Percentiles rank a stretch among this genome's conserved stretches.
Conservation (phyloP, 2,113 vertebrate genomes). For the Aix galericulata region DNA sequence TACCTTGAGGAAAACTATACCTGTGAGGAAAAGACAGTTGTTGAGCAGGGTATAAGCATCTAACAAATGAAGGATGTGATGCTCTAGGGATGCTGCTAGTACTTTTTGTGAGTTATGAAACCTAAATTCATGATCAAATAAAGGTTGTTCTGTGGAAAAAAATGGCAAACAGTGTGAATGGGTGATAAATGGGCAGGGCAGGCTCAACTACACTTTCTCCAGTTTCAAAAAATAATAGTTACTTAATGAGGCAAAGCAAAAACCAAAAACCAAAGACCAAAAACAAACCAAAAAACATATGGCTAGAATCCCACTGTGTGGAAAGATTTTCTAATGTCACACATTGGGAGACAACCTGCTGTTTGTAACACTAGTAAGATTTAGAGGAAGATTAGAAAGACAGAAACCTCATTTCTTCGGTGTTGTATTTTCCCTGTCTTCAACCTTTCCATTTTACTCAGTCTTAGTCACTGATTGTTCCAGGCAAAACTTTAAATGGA, state of each 20-base stretch:
- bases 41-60: background rate
- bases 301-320: constrained; percentile 9
- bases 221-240: constrained; percentile 35
- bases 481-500: background rate
- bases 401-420: constrained; percentile 46
- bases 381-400: constrained; percentile 56
- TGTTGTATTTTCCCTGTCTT: constrained; percentile 56
- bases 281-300: background rate
- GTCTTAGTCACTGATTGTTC: constrained; percentile 54
- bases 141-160: background rate
- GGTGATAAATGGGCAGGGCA: background rate
- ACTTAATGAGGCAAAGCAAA: background rate
- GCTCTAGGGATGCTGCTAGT: background rate
- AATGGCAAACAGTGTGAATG: background rate
- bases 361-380: constrained; percentile 35
- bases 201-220: background rate
- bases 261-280: background rate
- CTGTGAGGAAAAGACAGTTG: background rate
- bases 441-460: constrained; percentile 60
- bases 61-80: background rate
- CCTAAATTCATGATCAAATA: background rate
- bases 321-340: constrained; percentile 64
- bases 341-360: constrained; percentile 56
- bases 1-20: too few relatives aligned
- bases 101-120: background rate